Conservation (phyloP, 2,797 vertebrate genomes). For the Pampus argenteus region DNA sequence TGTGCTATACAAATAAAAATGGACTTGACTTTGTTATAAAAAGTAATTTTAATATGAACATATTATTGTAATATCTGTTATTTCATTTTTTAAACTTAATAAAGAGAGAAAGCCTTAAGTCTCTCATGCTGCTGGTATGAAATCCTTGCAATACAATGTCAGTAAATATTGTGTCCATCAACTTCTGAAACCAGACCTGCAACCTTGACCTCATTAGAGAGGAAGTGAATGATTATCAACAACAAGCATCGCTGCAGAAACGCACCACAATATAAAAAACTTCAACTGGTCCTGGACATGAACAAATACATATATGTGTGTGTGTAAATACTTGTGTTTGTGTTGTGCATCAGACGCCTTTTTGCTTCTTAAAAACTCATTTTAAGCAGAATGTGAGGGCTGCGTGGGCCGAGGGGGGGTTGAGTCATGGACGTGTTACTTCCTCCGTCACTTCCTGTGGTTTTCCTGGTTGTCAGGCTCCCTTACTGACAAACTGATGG, state of each 20-base stretch:
- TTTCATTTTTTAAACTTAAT: too few species aligned
- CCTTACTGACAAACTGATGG: conserved; percentile 44
- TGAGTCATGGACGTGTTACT: conserved; percentile 61
- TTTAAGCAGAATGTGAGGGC: conserved; percentile 28
- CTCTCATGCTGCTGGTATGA: too few species aligned
- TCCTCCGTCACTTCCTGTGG: conserved; percentile 78
- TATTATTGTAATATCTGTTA: too few species aligned
- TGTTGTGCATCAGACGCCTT: background rate
- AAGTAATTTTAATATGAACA: too few species aligned
- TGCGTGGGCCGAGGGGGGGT: conserved; percentile 41
- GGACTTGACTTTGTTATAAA: too few species aligned
- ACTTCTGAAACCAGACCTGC: conserved; percentile 16
- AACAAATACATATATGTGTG: too few species aligned
- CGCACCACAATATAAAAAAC: too few species aligned
- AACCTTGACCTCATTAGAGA: conserved; percentile 17
- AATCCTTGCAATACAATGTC: too few species aligned
- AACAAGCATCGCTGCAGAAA: background rate
- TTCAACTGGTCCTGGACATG: too few species aligned
- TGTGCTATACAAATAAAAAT: too few species aligned
- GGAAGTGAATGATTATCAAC: conserved; percentile 35
- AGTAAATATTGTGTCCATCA: background rate
- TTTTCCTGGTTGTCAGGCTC: conserved; percentile 70
- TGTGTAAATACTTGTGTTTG: background rate
- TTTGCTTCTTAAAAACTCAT: background rate
- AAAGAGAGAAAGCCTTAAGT: too few species aligned